Percentiles rank a stretch among this genome's conserved stretches.
Conservation (phyloP, 2,888 invertebrate species). For the Chromoteleia sp. region DNA sequence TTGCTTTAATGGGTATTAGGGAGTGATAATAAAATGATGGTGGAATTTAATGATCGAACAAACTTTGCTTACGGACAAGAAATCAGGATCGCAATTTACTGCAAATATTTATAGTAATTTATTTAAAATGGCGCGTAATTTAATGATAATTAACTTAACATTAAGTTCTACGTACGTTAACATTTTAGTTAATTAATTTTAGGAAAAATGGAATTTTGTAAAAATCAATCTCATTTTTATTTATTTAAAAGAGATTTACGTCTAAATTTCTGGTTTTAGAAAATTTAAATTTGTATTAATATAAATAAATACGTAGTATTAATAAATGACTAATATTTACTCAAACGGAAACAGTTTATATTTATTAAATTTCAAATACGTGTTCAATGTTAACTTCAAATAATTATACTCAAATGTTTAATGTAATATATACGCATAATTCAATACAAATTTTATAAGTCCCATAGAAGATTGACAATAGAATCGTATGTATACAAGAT, state of each 20-base stretch:
- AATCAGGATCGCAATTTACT: conserved; percentile 19
- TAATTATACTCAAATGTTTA: too few species aligned
- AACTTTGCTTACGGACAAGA: conserved; percentile 13
- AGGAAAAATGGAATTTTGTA: not conserved
- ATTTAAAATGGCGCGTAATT: conserved; percentile 13
- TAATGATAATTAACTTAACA: conserved; percentile 7
- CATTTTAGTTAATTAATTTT: conserved; percentile 19
- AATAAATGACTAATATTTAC: too few species aligned
- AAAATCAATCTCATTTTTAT: not conserved
- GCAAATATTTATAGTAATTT: conserved; percentile 11
- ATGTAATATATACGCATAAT: too few species aligned
- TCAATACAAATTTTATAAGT: not conserved
- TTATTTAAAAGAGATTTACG: too few species aligned
- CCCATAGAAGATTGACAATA: not conserved
- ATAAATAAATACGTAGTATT: too few species aligned
- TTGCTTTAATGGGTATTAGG: conserved; percentile 27
- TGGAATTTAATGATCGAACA: conserved; percentile 18
- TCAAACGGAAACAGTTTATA: too few species aligned
- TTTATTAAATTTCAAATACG: too few species aligned
- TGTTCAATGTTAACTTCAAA: too few species aligned
- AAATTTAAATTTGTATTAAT: too few species aligned
- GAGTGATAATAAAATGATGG: conserved; percentile 29
- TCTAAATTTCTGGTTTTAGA: too few species aligned
- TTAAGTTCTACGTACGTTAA: not conserved
- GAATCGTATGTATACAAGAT: not conserved